A percentile compares a stretch with the other conserved stretches of the same genome.
Conservation (phyloP, 2,797 vertebrate species). For the Oreonectes daqikongensis region DNA sequence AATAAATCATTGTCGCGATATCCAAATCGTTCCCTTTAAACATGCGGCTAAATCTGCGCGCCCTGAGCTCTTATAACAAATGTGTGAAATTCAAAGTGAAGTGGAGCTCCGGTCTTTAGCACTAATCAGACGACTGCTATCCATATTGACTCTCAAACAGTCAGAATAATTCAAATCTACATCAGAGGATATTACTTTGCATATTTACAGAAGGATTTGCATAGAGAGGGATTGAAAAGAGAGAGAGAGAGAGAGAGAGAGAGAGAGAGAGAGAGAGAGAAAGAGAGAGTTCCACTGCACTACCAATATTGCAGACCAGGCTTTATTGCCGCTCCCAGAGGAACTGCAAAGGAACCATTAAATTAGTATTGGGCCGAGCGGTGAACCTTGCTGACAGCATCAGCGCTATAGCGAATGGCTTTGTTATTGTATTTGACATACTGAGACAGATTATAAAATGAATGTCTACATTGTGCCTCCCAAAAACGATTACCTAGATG, state of each 20-base stretch:
- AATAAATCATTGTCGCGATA: slow-evolving; percentile 50
- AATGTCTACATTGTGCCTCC: slow-evolving; percentile 48
- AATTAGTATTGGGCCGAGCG: slow-evolving; percentile 61
- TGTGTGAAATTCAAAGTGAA: slow-evolving; percentile 54
- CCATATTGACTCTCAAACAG: slow-evolving; percentile 57
- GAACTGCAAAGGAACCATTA: slow-evolving; percentile 59
- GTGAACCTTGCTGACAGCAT: slow-evolving; percentile 57
- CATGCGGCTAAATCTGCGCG: slow-evolving; percentile 47
- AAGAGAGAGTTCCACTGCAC: slow-evolving; percentile 36
- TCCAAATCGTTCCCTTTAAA: slow-evolving; percentile 55
- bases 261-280: slow-evolving; percentile 33
- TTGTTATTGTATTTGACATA: slow-evolving; percentile 60
- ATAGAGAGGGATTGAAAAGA: slow-evolving; percentile 35
- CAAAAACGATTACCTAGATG: slow-evolving; percentile 49
- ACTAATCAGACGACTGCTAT: slow-evolving; percentile 55
- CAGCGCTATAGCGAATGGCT: slow-evolving; percentile 56
- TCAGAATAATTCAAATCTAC: slow-evolving; percentile 58
- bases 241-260: slow-evolving; percentile 41
- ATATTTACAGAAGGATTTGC: slow-evolving; percentile 59
- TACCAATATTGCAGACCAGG: slow-evolving; percentile 55
- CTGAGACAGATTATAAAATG: slow-evolving; percentile 59
- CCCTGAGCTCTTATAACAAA: slow-evolving; percentile 40
- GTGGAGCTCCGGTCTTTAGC: slow-evolving; percentile 46
- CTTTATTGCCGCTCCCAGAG: slow-evolving; percentile 56
- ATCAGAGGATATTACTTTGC: slow-evolving; percentile 56